phyloP scores from a whole-genome alignment of 2,888 invertebrate genomes.

The Crossocerus cetratus region DNA sequence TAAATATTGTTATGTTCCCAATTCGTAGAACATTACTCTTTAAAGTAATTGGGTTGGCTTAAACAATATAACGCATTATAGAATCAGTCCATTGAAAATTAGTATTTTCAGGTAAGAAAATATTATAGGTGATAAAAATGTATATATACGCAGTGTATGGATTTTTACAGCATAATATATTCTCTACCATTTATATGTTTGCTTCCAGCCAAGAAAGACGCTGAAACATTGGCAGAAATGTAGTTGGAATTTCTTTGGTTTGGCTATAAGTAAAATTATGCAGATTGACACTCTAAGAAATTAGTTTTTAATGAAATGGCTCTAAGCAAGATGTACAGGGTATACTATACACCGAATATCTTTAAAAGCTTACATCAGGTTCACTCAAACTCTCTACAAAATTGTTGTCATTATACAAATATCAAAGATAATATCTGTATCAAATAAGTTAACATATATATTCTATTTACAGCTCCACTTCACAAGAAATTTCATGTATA shows the following conservation, averaged over 20 bases:
- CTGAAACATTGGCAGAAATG: no score
- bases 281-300: no score
- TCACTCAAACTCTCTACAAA: no score
- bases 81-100: neutral
- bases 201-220: no score
- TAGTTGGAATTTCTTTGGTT: no score
- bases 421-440: slow-evolving; percentile 9
- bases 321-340: neutral
- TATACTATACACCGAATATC: neutral
- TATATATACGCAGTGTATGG: no score
- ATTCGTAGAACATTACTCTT: slow-evolving; percentile 24
- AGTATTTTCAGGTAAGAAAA: slow-evolving; percentile 17
- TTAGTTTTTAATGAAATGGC: neutral
- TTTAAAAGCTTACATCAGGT: neutral
- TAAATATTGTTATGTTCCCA: slow-evolving; percentile 14
- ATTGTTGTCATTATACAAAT: no score
- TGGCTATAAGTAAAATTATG: no score
- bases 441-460: slow-evolving; percentile 38
- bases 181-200: no score
- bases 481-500: slow-evolving; percentile 86
- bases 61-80: neutral
- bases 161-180: no score
- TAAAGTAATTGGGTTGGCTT: slow-evolving; percentile 32
- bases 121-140: no score
- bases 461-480: slow-evolving; percentile 86